Evolutionary conservation across 1,140 invertebrate species (phyloP).

Genomic region (Sarcophaga peregrina): DNA sequence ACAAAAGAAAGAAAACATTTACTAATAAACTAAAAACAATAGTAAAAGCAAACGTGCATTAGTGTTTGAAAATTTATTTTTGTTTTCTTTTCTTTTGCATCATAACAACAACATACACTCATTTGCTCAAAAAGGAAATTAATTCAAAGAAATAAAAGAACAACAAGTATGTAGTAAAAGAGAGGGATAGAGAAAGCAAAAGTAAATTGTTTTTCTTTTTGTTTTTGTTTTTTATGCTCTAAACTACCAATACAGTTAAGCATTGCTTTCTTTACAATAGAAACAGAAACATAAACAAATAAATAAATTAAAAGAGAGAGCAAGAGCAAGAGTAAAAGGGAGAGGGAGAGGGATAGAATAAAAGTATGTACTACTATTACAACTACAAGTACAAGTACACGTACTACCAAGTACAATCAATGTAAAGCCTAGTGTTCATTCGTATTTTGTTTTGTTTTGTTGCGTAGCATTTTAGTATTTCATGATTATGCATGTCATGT

Average conservation of each 20-base stretch:
- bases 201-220: background rate
- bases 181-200: background rate
- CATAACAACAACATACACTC: too few species aligned
- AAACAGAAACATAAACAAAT: too few species aligned
- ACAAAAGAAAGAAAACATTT: background rate
- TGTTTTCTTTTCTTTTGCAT: too few species aligned
- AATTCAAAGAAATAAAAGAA: background rate
- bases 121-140: too few species aligned
- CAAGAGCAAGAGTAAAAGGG: background rate
- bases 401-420: slow-evolving; percentile 37
- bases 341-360: background rate
- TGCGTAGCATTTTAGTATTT: background rate
- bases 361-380: too few species aligned
- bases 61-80: too few species aligned
- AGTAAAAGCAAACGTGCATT: too few species aligned
- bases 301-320: background rate
- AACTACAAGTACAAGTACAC: slow-evolving; percentile 43
- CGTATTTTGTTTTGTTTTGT: background rate
- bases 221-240: background rate
- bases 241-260: background rate
- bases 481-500: slow-evolving; percentile 10
- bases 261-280: background rate
- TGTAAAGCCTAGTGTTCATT: background rate
- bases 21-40: too few species aligned
- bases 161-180: background rate